phyloP scores from a whole-genome alignment of 2,888 invertebrate genomes.

The Apeira syringaria region DNA sequence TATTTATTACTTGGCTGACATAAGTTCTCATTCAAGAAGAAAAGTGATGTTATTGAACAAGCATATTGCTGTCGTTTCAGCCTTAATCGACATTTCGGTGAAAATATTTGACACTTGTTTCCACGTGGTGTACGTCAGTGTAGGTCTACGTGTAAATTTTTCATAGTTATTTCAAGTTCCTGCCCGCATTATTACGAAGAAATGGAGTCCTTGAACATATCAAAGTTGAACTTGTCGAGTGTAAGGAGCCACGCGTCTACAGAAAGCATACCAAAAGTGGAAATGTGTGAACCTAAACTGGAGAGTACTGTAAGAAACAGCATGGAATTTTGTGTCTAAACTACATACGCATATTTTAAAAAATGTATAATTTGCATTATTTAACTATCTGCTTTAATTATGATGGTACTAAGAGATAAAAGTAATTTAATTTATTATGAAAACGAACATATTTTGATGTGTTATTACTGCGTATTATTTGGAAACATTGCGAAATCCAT shows the following conservation, averaged over 20 bases:
- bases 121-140: slow-evolving; percentile 78
- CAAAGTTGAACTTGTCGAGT: slow-evolving; percentile 68
- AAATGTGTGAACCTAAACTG: slow-evolving; percentile 52
- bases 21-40: slow-evolving; percentile 37
- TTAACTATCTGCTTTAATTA: too few species aligned
- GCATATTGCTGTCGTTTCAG: too few species aligned
- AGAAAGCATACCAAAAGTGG: slow-evolving; percentile 51
- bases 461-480: too few species aligned
- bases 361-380: too few species aligned
- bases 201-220: slow-evolving; percentile 77
- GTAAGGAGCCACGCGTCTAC: slow-evolving; percentile 55
- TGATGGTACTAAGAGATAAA: too few species aligned
- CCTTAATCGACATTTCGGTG: too few species aligned
- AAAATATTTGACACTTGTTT: slow-evolving; percentile 74
- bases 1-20: slow-evolving; percentile 8
- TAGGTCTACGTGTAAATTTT: slow-evolving; percentile 71
- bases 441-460: too few species aligned
- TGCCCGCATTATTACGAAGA: slow-evolving; percentile 40
- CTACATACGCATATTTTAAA: too few species aligned
- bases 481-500: too few species aligned
- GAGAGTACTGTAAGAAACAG: slow-evolving; percentile 57
- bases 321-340: slow-evolving; percentile 7
- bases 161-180: slow-evolving; percentile 44
- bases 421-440: too few species aligned
- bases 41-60: slow-evolving; percentile 40